A percentile compares a stretch with the other conserved stretches of the same genome.
phyloP scores from a whole-genome alignment of 2,797 vertebrate genomes.

The Glossophaga mutica region DNA sequence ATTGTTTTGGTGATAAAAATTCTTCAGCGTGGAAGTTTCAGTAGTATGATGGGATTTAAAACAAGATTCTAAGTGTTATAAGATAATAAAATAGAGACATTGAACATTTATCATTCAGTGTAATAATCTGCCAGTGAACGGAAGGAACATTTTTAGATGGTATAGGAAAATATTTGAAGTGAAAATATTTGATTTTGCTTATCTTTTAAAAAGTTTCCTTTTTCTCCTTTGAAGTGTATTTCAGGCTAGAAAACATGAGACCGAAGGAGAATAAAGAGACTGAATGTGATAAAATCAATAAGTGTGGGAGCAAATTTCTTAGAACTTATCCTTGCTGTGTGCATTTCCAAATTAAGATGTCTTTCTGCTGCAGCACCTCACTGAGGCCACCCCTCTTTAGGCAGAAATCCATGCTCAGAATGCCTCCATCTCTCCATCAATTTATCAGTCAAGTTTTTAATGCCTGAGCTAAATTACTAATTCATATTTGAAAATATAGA shows the following conservation, averaged over 20 bases:
- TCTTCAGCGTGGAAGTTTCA: not conserved
- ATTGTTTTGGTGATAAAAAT: not conserved
- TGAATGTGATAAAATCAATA: not conserved
- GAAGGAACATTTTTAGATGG: not conserved
- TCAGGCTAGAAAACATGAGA: not conserved
- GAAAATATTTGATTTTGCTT: not conserved
- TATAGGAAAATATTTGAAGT: not conserved
- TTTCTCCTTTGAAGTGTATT: not conserved
- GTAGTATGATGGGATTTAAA: not conserved
- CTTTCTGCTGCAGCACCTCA: not conserved
- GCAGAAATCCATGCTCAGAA: not conserved
- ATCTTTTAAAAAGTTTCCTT: not conserved
- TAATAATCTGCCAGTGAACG: not conserved
- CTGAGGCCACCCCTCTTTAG: not conserved
- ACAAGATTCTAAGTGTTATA: not conserved
- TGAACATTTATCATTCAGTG: not conserved
- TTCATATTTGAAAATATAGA: not conserved
- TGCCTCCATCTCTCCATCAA: not conserved
- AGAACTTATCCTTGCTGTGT: not conserved
- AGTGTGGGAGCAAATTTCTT: not conserved
- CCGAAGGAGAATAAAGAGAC: not conserved
- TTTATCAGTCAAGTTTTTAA: not conserved
- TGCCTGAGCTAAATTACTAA: not conserved
- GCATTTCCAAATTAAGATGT: not conserved
- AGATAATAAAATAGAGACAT: not conserved